Evolutionary conservation across 2,113 vertebrate species (phyloP).

Genomic region (Micromys minutus): DNA sequence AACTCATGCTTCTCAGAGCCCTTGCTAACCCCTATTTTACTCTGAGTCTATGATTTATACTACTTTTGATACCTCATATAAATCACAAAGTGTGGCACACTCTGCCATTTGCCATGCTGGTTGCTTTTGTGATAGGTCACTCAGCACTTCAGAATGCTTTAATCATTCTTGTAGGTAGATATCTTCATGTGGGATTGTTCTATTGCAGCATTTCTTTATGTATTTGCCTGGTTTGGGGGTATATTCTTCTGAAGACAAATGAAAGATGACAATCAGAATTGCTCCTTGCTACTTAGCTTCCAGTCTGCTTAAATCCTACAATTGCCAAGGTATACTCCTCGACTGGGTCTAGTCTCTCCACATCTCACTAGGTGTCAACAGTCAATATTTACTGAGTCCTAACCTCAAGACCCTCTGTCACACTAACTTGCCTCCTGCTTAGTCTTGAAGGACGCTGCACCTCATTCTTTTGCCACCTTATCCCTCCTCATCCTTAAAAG

Average conservation of each 20-base stretch:
- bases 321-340: neutral
- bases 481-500: neutral
- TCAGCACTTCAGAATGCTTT: neutral
- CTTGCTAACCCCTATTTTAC: neutral
- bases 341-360: neutral
- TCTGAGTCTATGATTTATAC: neutral
- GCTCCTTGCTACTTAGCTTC: neutral
- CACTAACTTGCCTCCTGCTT: neutral
- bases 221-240: neutral
- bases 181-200: neutral
- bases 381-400: neutral
- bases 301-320: neutral
- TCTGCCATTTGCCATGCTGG: neutral
- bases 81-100: neutral
- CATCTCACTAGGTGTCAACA: neutral
- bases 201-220: neutral
- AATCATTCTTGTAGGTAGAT: neutral
- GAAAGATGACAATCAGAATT: neutral
- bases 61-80: neutral
- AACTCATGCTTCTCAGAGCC: neutral
- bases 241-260: neutral
- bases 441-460: neutral
- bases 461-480: too few species aligned
- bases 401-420: neutral
- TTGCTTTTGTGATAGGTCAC: neutral